phyloP scores from a whole-genome alignment of 2,797 vertebrate genomes.

The Lepilemur septentrionalis region DNA sequence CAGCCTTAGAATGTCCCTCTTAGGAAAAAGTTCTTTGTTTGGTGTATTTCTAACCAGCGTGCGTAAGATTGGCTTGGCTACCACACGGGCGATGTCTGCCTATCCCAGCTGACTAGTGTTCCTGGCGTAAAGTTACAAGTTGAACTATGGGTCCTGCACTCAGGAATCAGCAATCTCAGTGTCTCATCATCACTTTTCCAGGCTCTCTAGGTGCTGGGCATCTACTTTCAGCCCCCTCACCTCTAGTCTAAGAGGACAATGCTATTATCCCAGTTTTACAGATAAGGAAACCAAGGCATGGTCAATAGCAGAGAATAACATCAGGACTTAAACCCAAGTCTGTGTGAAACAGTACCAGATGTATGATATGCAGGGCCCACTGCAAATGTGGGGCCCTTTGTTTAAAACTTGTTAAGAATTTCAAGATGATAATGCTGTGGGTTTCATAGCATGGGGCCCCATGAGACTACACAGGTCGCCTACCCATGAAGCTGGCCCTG shows the following conservation, averaged over 20 bases:
- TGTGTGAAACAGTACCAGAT: background rate
- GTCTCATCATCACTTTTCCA: background rate
- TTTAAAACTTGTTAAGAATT: background rate
- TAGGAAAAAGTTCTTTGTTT: background rate
- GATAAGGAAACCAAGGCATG: background rate
- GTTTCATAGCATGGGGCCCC: background rate
- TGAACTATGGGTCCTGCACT: background rate
- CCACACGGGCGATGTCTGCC: background rate
- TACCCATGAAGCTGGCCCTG: background rate
- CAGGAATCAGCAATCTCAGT: background rate
- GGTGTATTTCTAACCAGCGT: background rate
- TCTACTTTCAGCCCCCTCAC: background rate
- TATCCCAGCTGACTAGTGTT: background rate
- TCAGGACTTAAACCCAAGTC: background rate
- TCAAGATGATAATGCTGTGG: background rate
- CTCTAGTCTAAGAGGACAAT: background rate
- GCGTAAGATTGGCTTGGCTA: background rate
- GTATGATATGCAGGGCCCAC: background rate
- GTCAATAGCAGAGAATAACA: background rate
- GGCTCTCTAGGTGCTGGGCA: background rate
- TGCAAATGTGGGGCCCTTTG: background rate
- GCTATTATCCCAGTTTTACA: background rate
- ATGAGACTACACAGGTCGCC: background rate
- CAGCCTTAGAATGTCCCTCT: background rate
- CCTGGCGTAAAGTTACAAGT: background rate